Base-by-base conservation (phyloP, 2,113 vertebrate species). In the Rhombomys opimus region DNA sequence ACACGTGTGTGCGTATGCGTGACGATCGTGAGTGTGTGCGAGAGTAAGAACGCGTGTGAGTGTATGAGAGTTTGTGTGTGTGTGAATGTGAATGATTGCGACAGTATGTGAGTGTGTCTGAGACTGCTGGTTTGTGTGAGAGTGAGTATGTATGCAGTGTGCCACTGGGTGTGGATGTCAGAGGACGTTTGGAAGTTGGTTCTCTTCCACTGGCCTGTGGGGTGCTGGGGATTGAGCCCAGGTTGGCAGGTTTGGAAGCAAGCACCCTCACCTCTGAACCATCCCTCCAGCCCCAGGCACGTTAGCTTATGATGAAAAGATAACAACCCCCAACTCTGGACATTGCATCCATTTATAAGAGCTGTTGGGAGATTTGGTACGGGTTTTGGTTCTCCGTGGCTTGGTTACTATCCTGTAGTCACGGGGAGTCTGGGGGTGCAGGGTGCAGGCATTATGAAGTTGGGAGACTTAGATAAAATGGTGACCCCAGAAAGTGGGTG, bases 401-500 rank as follows among this genome's bases (percentile, higher is more conserved):
- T 92, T 89, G 18, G 20, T 73, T 93, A 80, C 67, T 57, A 35
- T 80, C 13, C 1, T 2, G 30, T 41, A 15, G 38, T 59, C 65
- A 57, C 14, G 59, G 38, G 50, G 23, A 52, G 54, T 35, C 92
- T 82, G 52, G 27, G n/a, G 38, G 32, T 35, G 13, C 50, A 41
- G 63, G 38, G 65, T 46, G 20, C 52, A 76, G 61, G 76, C 72
- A 7, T 88, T 90, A 11, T 41, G 86, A 90, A 90, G 63, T 86
- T 90, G 70, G 75, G 65, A 68, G 14, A 61, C 80, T 65, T 25
- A 75, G 81, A 52, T n/a, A 91, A 95, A 20, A 67, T 25, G 35
- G 77, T 94, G 87, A 93, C n/a, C 85, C 67, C 89, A 1, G 61
- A 81, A 87, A 89, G 95, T 78, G 52, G 92, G 90, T 52, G n/a